Evolutionary conservation across 2,888 invertebrate genomes (phyloP).

Genomic region (Harmothoe impar): DNA sequence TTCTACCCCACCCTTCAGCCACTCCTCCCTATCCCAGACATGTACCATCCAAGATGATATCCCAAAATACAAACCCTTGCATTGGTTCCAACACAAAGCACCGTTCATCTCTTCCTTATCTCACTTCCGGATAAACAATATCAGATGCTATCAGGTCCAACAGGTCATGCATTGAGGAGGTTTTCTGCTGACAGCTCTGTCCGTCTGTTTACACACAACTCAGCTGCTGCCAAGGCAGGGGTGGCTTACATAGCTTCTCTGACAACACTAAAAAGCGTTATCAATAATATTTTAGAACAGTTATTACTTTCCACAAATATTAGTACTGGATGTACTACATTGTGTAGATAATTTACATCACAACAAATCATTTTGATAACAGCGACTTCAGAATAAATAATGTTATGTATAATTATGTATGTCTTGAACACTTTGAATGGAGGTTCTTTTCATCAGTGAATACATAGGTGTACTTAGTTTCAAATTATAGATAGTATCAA

Average conservation of each 20-base stretch:
- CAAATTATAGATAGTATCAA: too few species aligned
- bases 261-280: not conserved
- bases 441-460: too few species aligned
- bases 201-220: not conserved
- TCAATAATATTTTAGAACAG: not conserved
- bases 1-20: not conserved
- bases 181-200: not conserved
- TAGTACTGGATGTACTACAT: too few species aligned
- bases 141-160: not conserved
- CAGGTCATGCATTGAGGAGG: not conserved
- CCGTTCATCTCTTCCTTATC: not conserved
- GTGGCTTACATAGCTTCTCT: not conserved
- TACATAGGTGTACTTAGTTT: too few species aligned
- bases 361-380: too few species aligned
- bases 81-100: not conserved
- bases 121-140: conserved; percentile 12
- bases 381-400: too few species aligned
- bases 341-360: too few species aligned
- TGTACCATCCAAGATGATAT: too few species aligned
- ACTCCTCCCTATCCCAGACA: not conserved
- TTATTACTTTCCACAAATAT: too few species aligned
- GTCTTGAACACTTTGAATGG: too few species aligned
- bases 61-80: not conserved
- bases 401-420: too few species aligned
- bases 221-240: not conserved